Evolutionary conservation across 2,113 vertebrate species (phyloP), one percentile per base, ranked within the genome.

Genomic region (Octodon degus): DNA sequence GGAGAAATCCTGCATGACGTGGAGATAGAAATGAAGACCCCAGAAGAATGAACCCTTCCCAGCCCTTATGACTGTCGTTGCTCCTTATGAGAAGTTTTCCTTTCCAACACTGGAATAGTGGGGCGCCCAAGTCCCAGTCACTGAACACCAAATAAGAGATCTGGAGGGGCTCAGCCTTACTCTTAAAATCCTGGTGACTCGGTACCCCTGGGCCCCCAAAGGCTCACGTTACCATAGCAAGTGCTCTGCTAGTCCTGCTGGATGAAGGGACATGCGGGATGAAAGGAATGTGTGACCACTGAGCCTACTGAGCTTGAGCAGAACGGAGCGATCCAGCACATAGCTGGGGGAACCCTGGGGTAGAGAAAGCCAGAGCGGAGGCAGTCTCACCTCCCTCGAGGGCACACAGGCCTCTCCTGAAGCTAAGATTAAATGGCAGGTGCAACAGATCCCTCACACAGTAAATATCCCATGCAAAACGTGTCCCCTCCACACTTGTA

Each of bases 151-250:
- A 65, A 50, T 19, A 6, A 60, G 86, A 55, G 72, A 20, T 77
- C 32, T 50, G 5, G 34, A 4, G 34, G 60, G 19, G 4, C 37
- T 50, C 14, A 20, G 34, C 19, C 55, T 88, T 76, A 32, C 55
- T 17, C 77, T 94, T 81, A 58, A 93, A 79, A 53, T 80, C 50
- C 43, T 43, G 40, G 65, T 76, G 50, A 81, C 47, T 83, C 81
- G 43, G 22, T 32, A 24, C 10, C 25, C 17, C 25, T 80, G 62
- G 65, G 19, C 40, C 55, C 63, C n/a, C 43, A 43, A 76, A 37
- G 11, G 11, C 30, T 0, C 7, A 0, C 37, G 25, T 50, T 76
- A n/a, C 32, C 34, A 6, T 37, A 80, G 62, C 50, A 62, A 83
- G 65, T 53, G 20, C 43, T 74, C 47, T 34, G 7, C 11, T 27